Percentiles rank a stretch among this genome's conserved stretches.
phyloP scores from a whole-genome alignment of 2,113 vertebrate species.

The Vicugna pacos region DNA sequence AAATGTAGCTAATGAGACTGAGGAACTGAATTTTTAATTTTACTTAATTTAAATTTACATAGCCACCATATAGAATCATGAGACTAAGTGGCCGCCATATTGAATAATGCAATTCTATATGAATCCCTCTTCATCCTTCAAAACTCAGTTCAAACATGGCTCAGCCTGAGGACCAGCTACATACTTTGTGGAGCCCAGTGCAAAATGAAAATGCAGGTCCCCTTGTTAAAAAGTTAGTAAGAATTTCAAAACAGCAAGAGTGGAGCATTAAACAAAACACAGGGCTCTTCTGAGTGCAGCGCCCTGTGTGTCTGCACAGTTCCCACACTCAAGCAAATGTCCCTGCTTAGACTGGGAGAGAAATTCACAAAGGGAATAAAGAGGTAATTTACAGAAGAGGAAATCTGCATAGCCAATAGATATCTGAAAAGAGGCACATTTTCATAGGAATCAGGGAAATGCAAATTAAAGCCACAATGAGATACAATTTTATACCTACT shows the following conservation, averaged over 20 bases:
- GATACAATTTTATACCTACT: background rate
- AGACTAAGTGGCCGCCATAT: background rate
- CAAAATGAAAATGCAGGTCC: background rate
- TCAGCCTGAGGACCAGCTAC: background rate
- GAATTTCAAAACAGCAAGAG: background rate
- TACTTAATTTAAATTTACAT: background rate
- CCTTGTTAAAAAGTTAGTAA: background rate
- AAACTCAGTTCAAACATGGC: background rate
- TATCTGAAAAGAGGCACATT: background rate
- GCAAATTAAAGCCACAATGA: background rate
- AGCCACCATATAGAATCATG: background rate
- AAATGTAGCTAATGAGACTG: background rate
- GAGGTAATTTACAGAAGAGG: background rate
- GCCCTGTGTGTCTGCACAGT: background rate
- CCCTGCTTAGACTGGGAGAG: background rate
- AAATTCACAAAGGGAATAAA: background rate
- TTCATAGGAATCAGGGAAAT: background rate
- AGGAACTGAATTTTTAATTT: slow-evolving; percentile 11
- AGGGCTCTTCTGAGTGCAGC: background rate
- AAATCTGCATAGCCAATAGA: background rate
- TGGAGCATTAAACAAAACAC: background rate
- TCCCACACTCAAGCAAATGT: background rate
- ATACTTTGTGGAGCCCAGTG: background rate
- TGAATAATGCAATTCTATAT: background rate
- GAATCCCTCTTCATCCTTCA: background rate